Percentiles rank a stretch among this genome's conserved stretches.
Conservation (phyloP, 2,888 invertebrate genomes). For the Pollenia labialis region DNA sequence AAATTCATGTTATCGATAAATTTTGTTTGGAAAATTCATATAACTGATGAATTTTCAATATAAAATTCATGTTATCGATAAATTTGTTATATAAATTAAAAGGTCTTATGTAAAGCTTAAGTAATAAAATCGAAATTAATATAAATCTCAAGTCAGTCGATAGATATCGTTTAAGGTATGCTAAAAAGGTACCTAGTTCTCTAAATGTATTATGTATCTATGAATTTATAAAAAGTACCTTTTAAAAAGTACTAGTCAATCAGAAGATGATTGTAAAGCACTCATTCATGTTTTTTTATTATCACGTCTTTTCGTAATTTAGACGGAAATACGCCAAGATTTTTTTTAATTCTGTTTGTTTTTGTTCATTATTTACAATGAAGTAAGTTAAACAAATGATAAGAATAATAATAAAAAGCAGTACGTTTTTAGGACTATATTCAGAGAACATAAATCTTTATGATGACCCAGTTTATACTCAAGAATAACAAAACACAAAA, state of each 20-base stretch:
- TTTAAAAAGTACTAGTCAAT: neutral
- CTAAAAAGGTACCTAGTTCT: too few relatives aligned
- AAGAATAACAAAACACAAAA: neutral
- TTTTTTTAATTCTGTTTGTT: neutral
- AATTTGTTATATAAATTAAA: too few relatives aligned
- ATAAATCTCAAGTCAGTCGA: too few relatives aligned
- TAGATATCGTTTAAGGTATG: too few relatives aligned
- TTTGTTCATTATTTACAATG: slow-evolving; percentile 17
- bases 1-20: too few relatives aligned
- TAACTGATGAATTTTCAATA: too few relatives aligned
- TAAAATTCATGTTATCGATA: too few relatives aligned
- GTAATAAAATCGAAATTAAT: too few relatives aligned
- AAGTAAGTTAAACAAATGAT: slow-evolving; percentile 29
- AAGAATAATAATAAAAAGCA: slow-evolving; percentile 26
- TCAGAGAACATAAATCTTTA: neutral
- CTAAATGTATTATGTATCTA: too few relatives aligned
- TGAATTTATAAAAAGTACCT: neutral
- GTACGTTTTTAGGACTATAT: neutral
- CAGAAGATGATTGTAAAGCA: neutral
- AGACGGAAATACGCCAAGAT: slow-evolving; percentile 55
- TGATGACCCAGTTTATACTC: slow-evolving; percentile 55
- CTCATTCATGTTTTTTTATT: neutral
- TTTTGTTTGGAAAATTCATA: too few relatives aligned
- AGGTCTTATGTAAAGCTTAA: too few relatives aligned
- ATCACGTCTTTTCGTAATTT: slow-evolving; percentile 9